Evolutionary conservation across 2,888 invertebrate species (phyloP), one percentile per base, ranked within the genome.

Genomic region (Julus scanicus): DNA sequence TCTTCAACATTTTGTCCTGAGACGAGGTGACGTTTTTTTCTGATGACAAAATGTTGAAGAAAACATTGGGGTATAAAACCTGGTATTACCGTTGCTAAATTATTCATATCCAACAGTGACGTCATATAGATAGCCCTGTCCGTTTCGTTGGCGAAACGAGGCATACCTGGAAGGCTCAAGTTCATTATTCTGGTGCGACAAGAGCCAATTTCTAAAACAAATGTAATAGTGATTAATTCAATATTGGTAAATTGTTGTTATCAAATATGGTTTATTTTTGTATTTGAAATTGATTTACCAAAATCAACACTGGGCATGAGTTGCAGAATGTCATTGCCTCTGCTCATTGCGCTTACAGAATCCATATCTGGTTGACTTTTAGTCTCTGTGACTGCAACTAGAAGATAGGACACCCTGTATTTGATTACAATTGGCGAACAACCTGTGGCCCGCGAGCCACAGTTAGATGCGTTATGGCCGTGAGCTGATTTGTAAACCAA

Each of bases 101-200:
- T 94, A 83, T 93, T 93, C 91, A 95, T 94, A 92, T 95, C 94
- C 0, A 96, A 91, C 0, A 94, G 92, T 0, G 95, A 94, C 88
- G 94, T 93, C 0, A 96, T 93, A 91, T 94, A 95, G 20, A 94
- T 91, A 2, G 92, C 92, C 86, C 94, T 93, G 89, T 95, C 94
- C 15, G 93, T 93, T 17, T 94, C 94, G 0, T 93, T 92, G 49
- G 93, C 92, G 90, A 94, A 91, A 0, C 92, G 90, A 0, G 94
- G 94, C 90, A 94, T 94, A 89, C 92, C 92, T 1, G 94, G 94
- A 0, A 95, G 92, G 57, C 93, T 93, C 17, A 95, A 92, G 5
- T 92, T 92, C 89, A 93, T 92, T 20, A 95, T 93, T 37, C 94
- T 93, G 17, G 93, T 92, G 89, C 93, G 94, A 90, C 95, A 95